Base-by-base conservation (phyloP, 2,888 invertebrate genomes). In the Ametastegia equiseti region DNA sequence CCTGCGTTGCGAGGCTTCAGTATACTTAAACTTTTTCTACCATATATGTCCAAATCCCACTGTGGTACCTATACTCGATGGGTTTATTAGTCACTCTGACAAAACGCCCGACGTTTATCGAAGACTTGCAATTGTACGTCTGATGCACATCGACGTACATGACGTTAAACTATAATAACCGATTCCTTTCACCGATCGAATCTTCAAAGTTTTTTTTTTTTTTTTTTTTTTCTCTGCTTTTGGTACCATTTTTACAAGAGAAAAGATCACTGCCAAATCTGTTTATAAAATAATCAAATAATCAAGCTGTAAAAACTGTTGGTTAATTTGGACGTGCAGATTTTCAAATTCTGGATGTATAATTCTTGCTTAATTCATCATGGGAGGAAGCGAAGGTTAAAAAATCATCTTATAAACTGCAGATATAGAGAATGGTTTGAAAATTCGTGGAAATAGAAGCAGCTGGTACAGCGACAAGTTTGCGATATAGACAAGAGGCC, bases 401-500 rank as follows among this genome's bases (percentile, higher is more conserved):
- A 7, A 54, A 54, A 23, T 54, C 11, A 23, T 42, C 1, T 2
- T 2, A 42, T 9, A 42, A 1, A 1, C 9, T 42, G 42, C 11
- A 7, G 42, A 42, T 42, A 19, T 23, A 23, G 1, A 23, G 2
- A 1, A 54, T 54, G 3, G 23, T n/a, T n/a, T 42, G 23, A 60
- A 60, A 23, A 30, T 60, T 3, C 15, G 30, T 30, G 30, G 60
- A 30, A 60, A 60, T 3, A 23, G 11, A 19, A 47, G 15, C 69
- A 27, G 27, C 30, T 45, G 45, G 47, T 71, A 71, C 45, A 71
- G 71, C 42, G 71, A 45, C 19, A 27, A 6, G 71, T 47, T n/a
- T 71, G 4, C 15, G 27, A 71, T 47, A 71, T 30, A n/a, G n/a
- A n/a, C n/a, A n/a, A n/a, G n/a, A 71, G 71, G 71, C 42, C 71